phyloP scores from a whole-genome alignment of 2,888 invertebrate genomes.

The Antheraea yamamai region DNA sequence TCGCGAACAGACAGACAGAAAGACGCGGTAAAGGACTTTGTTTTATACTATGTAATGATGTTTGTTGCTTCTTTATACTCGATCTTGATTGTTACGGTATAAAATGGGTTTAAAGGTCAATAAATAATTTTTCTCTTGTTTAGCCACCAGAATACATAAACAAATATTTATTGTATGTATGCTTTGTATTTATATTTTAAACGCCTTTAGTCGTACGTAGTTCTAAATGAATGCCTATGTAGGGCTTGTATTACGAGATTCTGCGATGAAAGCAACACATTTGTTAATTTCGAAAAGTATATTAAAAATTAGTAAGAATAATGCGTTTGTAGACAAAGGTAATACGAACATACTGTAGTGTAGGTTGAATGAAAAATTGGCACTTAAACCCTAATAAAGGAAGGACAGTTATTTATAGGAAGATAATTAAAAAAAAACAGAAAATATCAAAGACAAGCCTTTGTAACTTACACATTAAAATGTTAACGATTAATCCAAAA shows the following conservation, averaged over 20 bases:
- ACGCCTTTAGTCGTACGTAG: conserved; percentile 54
- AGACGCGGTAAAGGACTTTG: too few species aligned
- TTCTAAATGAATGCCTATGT: conserved; percentile 57
- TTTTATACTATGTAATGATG: too few species aligned
- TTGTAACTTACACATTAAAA: conserved; percentile 5
- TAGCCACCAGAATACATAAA: not conserved
- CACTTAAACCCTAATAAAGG: not conserved
- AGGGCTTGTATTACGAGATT: conserved; percentile 65
- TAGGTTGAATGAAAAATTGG: not conserved
- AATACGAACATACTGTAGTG: not conserved
- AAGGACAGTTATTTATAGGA: not conserved
- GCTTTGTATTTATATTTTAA: conserved; percentile 35
- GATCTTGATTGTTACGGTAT: not conserved
- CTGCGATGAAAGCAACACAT: conserved; percentile 41
- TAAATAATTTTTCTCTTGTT: not conserved
- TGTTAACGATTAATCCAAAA: not conserved
- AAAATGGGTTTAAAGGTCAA: not conserved
- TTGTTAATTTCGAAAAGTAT: conserved; percentile 35
- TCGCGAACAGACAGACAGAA: too few species aligned
- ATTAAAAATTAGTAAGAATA: conserved; percentile 18
- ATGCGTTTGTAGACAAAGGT: not conserved
- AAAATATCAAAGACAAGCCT: not conserved
- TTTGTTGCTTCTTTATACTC: too few species aligned
- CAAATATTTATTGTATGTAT: conserved; percentile 15
- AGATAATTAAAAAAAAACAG: not conserved